A percentile compares a stretch with the other conserved stretches of the same genome.
These are phyloP conservation scores for Cliona cf. orientalis DNA, from an alignment of 37 sponge, comb jelly and placozoan species.

Conservation along the genomic window DNA sequence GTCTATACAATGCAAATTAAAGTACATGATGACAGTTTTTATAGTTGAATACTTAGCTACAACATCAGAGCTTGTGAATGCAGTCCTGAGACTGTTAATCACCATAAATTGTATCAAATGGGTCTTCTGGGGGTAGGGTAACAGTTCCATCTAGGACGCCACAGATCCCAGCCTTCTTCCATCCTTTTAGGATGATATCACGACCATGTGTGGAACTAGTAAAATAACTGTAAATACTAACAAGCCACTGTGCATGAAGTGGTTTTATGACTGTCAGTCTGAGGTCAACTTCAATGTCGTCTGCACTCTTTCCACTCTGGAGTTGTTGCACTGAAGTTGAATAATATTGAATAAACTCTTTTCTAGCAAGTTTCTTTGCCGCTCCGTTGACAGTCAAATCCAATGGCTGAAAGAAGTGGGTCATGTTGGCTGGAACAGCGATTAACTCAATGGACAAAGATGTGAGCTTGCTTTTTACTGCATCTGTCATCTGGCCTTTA, in stretches of 20 bases:
- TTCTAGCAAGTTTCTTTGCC: conserved; percentile 29
- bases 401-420: conserved; percentile 60
- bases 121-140: not conserved
- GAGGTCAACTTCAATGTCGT: not conserved
- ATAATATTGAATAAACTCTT: conserved; percentile 45
- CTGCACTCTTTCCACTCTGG: not conserved
- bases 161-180: not conserved
- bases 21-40: too few relatives aligned
- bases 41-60: too few relatives aligned
- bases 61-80: too few relatives aligned
- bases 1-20: too few relatives aligned
- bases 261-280: not conserved
- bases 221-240: not conserved
- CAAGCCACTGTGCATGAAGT: not conserved
- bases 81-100: too few relatives aligned
- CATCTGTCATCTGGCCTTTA: conserved; percentile 57
- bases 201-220: not conserved
- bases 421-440: conserved; percentile 66
- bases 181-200: not conserved
- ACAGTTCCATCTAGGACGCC: not conserved
- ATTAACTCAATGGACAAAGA: conserved; percentile 47
- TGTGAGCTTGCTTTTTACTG: conserved; percentile 28
- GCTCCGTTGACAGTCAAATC: conserved; percentile 56
- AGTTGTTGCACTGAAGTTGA: not conserved
- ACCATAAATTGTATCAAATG: not conserved